Base-by-base conservation (phyloP, 1,140 invertebrate species). In the Hyles vespertilio region DNA sequence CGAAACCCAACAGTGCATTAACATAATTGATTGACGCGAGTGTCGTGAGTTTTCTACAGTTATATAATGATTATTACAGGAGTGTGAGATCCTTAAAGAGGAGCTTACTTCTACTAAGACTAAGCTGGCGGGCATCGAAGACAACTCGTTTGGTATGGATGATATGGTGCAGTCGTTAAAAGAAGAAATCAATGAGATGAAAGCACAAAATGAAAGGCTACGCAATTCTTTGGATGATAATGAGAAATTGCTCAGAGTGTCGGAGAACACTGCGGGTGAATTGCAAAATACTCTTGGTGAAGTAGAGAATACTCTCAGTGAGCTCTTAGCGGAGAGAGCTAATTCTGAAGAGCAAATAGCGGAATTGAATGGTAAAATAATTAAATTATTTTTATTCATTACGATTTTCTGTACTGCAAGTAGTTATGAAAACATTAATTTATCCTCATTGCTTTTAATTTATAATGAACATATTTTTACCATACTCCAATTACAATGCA, bases 61-160 rank as follows among this genome's bases (percentile, higher is more conserved):
- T 40, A 2, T 40, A 8, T 40, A 40, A 40, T 47, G 10, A 47
- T 8, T 47, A 47, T 47, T 78, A 12, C 73, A 94, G 89, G 93
- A 94, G 74, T 93, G 93, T 74, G 90, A 91, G 53, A 91, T 92
- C 46, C 78, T 94, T 8, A 92, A 93, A 82, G 91, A 92, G 56
- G 91, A 94, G 64, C 86, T 93, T 45, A 89, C 91, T 67, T 84
- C 91, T 63, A 90, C 90, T 34, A 90, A 94, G 69, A 91, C 89
- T 54, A 92, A 95, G 69, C 74, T 91, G 66, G 89, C 89, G 67
- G 83, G 90, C 68, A 93, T 93, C 61, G 92, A 94, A 86, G 91
- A 93, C 70, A 93, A 91, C 76, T 93, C 93, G 4, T 93, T 93
- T 82, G 93, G 93, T 5, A 93, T 93, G 68, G 93, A 94, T 67